Evolutionary conservation across 2,797 vertebrate genomes (phyloP), one percentile per base, ranked within the genome.

Genomic region (Catostomus latipinnis): DNA sequence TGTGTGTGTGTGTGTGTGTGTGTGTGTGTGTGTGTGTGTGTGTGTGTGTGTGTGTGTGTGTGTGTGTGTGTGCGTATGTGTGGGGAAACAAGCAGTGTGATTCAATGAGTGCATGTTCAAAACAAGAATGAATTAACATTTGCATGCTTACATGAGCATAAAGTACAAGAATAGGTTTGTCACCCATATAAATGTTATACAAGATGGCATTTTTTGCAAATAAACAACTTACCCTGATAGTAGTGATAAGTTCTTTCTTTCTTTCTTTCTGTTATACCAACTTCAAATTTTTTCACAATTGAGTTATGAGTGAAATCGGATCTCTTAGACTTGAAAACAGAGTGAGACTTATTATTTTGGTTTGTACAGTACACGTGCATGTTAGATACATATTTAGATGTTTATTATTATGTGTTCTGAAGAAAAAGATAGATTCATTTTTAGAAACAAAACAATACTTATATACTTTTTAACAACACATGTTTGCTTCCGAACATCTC

Each of bases 121-220:
- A 6, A 9, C 4, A 16, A 66, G 22, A 16, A 65, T 50, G 9
- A 68, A 78, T 45, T 8, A 71, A 74, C 68, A 46, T 84, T 46
- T 14, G 57, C 14, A 54, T 50, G 48, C 34, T 58, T 11, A 8
- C 0, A 53, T 22, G 3, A 69, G 22, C 1, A 34, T 34, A 34
- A 3, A 34, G 34, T 34, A 34, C 34, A 34, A 34, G 34, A 34
- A 34, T 34, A 34, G 34, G 3, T 2, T 34, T 34, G 34, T 3
- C 34, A 45, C 43, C 9, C 43, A 10, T 46, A 70, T 43, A 50
- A 69, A 65, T n/a, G n/a, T 52, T 10, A 49, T 6, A n/a, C 16
- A 57, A 46, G 18, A 49, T 43, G 8, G 22, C 8, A 48, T 18
- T 71, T 81, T 57, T 76, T 45, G n/a, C 13, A 58, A 48, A 9